Percentiles rank a stretch among this genome's conserved stretches.
Evolutionary conservation across 2,797 vertebrate genomes (phyloP).

Genomic region (Urophycis tenuis): DNA sequence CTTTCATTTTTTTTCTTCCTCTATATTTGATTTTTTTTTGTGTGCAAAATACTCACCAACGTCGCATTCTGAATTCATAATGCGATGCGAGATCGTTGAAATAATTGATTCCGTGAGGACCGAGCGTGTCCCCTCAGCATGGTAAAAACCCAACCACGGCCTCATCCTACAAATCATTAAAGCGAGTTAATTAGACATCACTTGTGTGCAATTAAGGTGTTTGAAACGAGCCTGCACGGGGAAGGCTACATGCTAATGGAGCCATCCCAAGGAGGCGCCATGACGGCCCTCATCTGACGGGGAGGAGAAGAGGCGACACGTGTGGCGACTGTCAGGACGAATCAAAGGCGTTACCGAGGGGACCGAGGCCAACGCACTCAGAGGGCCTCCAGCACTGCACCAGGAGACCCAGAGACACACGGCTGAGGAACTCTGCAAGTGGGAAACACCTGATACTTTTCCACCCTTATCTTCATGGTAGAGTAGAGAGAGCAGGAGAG

Average conservation of each 20-base stretch:
- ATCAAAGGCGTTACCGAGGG: neutral
- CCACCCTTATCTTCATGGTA: no score
- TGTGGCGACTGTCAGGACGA: neutral
- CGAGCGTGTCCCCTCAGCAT: neutral
- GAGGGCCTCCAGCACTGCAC: neutral
- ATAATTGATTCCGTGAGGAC: neutral
- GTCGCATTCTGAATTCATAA: neutral
- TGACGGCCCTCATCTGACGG: neutral
- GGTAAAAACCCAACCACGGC: neutral
- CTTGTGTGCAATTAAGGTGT: neutral
- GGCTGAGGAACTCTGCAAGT: neutral
- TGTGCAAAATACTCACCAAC: neutral
- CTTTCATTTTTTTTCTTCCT: neutral
- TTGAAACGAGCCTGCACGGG: neutral
- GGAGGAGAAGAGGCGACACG: neutral
- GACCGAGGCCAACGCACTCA: neutral
- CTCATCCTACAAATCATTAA: neutral
- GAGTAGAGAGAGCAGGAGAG: neutral
- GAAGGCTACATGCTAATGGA: neutral
- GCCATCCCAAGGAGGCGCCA: neutral
- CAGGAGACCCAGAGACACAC: neutral
- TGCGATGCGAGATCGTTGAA: neutral
- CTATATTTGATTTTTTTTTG: neutral
- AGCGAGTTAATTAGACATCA: neutral
- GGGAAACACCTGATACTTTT: neutral